Conservation (phyloP, 92 coral and sea anemone species). For the Diadumene lineata region DNA sequence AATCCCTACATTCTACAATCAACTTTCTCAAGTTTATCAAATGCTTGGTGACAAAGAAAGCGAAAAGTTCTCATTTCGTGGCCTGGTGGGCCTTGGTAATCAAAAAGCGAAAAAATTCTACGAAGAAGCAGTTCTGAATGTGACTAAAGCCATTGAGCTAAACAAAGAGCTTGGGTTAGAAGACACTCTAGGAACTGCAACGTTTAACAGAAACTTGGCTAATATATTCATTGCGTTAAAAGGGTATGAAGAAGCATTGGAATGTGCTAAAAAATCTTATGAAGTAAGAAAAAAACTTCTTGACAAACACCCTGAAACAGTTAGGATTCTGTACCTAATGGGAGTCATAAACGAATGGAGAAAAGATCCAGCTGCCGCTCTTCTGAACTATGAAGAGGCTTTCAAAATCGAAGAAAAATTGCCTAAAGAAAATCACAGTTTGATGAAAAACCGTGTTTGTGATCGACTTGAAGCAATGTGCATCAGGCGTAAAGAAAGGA, state of each 20-base stretch:
- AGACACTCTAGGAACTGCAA: slow-evolving; percentile 49
- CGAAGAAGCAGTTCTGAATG: slow-evolving; percentile 33
- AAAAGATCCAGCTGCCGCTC: slow-evolving; percentile 24
- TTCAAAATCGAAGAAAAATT: slow-evolving; percentile 66
- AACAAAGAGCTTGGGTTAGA: slow-evolving; percentile 35
- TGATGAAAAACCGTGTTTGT: slow-evolving; percentile 26
- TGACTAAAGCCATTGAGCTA: slow-evolving; percentile 45
- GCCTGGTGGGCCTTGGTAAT: too few species aligned
- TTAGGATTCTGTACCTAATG: slow-evolving; percentile 50
- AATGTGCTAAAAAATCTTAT: slow-evolving; percentile 44
- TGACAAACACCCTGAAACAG: slow-evolving; percentile 64
- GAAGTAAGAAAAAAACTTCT: slow-evolving; percentile 30
- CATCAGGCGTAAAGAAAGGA: slow-evolving; percentile 1
- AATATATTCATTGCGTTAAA: slow-evolving; percentile 32
- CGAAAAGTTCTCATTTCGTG: not conserved
- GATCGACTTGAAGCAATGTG: slow-evolving; percentile 18
- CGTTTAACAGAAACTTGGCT: slow-evolving; percentile 54
- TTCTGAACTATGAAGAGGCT: slow-evolving; percentile 39
- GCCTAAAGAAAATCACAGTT: slow-evolving; percentile 55
- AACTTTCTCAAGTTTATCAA: slow-evolving; percentile 46
- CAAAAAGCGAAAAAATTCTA: slow-evolving; percentile 20
- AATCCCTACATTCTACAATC: slow-evolving; percentile 53
- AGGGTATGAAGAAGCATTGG: slow-evolving; percentile 36
- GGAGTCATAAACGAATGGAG: slow-evolving; percentile 49
- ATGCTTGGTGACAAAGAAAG: slow-evolving; percentile 14